phyloP scores from a whole-genome alignment of 2,888 invertebrate genomes.

The Ceramica pisi region DNA sequence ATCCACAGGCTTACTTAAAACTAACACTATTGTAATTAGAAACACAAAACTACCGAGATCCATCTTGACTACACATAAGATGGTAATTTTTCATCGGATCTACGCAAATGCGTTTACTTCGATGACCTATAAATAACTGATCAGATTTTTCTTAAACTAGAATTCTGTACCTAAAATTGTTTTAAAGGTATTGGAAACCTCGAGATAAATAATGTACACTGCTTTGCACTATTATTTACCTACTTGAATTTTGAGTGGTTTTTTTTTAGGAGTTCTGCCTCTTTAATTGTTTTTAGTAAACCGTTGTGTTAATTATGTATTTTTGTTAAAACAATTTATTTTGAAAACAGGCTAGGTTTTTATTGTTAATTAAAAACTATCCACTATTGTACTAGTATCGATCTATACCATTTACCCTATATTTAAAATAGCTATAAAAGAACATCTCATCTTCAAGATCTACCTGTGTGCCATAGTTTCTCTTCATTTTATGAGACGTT shows the following conservation, averaged over 20 bases:
- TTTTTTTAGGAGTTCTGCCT: neutral
- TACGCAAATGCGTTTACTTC: slow-evolving; percentile 58
- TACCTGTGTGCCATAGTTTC: too few relatives aligned
- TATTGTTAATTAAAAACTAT: neutral
- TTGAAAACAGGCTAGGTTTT: too few relatives aligned
- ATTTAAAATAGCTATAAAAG: too few relatives aligned
- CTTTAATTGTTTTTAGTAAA: neutral
- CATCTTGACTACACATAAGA: slow-evolving; percentile 59
- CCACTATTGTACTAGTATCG: neutral
- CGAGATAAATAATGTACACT: slow-evolving; percentile 50
- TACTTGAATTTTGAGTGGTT: neutral
- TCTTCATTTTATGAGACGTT: too few relatives aligned
- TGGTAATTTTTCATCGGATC: slow-evolving; percentile 54
- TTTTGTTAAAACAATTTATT: neutral
- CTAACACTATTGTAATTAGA: slow-evolving; percentile 54
- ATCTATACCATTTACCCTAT: too few relatives aligned
- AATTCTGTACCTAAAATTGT: slow-evolving; percentile 8
- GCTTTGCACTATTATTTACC: slow-evolving; percentile 23
- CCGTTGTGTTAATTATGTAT: too few relatives aligned
- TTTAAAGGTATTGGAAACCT: slow-evolving; percentile 18
- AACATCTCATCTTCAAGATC: too few relatives aligned
- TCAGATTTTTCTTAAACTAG: slow-evolving; percentile 24
- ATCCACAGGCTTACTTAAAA: slow-evolving; percentile 67
- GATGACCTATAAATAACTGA: slow-evolving; percentile 53
- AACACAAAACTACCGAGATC: slow-evolving; percentile 61